Percentiles rank a stretch among this genome's conserved stretches.
Evolutionary conservation across 2,888 invertebrate species (phyloP).

Genomic region (Polyploca ridens): DNA sequence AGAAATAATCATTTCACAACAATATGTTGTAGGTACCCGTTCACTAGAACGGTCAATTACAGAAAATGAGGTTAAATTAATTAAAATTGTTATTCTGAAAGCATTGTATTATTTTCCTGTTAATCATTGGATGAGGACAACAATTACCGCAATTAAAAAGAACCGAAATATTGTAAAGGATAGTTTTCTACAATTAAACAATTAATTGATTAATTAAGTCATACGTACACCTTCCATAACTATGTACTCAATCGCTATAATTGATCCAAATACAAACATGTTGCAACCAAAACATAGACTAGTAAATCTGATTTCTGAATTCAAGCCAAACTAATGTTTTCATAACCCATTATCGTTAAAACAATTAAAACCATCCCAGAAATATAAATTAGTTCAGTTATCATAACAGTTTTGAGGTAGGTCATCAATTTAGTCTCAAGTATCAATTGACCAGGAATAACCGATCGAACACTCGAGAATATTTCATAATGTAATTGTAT

Average conservation of each 20-base stretch:
- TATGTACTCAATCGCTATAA: too few relatives aligned
- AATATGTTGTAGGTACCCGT: background rate
- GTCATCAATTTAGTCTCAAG: conserved; percentile 34
- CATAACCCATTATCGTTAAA: too few relatives aligned
- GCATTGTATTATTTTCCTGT: background rate
- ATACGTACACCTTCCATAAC: too few relatives aligned
- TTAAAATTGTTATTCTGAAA: background rate
- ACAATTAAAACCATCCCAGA: background rate
- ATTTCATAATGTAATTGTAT: conserved; percentile 28
- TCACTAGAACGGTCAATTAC: background rate
- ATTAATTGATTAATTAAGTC: too few relatives aligned
- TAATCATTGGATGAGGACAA: background rate
- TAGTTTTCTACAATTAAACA: background rate
- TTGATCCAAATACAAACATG: too few relatives aligned
- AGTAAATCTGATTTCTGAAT: background rate
- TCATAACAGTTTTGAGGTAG: conserved; percentile 43
- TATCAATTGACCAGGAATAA: conserved; percentile 25
- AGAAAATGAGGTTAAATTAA: background rate
- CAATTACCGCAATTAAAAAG: background rate
- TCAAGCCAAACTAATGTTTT: too few relatives aligned
- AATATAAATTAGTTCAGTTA: background rate
- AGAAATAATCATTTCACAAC: background rate
- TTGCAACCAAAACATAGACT: background rate
- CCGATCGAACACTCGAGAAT: conserved; percentile 22
- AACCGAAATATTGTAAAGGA: background rate